Base-by-base conservation (phyloP, 1,140 invertebrate genomes). In the Drosophila nannoptera region DNA sequence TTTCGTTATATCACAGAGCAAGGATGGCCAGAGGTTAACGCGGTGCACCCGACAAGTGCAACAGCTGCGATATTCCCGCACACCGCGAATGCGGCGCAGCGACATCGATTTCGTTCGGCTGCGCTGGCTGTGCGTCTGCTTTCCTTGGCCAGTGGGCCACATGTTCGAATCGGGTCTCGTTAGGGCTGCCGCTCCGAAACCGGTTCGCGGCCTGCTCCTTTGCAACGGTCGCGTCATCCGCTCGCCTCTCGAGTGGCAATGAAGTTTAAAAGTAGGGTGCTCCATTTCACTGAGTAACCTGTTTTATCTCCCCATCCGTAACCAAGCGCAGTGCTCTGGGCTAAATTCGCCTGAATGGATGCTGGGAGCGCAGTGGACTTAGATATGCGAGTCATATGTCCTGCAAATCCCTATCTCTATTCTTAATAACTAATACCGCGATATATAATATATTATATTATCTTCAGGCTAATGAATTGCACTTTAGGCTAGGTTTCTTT, bases 211-310 rank as follows among this genome's bases (percentile, higher is more conserved):
- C 35, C 48, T 48, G 58, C 64, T 68, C 63, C 59, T 75, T 72
- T 54, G 46, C 43, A 42, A 43, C 61, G 58, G 48, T 55, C 22
- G 43, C 69, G 50, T 48, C 77, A 56, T 78, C 72, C 75, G 63
- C 68, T 73, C 67, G 42, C 75, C 72, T 69, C 62, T 84, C 16
- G 69, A 71, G 75, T 83, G 75, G 78, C 78, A 82, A 75, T 83
- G 78, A 86, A 77, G 76, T 56, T 62, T 11, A 66, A 74, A 86
- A 77, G 81, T 86, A 84, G 81, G 80, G 81, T 84, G 76, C 73
- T 84, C 80, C 80, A 84, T 84, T 86, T 84, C 77, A 61, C 66
- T 66, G 77, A 49, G 33, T 74, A 86, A 86, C 80, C 80, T 84
- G 81, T 86, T 84, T 83, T 61, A 6, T 22, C 7, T 55, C 43